Percentiles rank a stretch among this genome's conserved stretches.
These are phyloP conservation scores for Mallotus villosus DNA, from an alignment of 2,797 vertebrate species.

Conservation along the genomic window DNA sequence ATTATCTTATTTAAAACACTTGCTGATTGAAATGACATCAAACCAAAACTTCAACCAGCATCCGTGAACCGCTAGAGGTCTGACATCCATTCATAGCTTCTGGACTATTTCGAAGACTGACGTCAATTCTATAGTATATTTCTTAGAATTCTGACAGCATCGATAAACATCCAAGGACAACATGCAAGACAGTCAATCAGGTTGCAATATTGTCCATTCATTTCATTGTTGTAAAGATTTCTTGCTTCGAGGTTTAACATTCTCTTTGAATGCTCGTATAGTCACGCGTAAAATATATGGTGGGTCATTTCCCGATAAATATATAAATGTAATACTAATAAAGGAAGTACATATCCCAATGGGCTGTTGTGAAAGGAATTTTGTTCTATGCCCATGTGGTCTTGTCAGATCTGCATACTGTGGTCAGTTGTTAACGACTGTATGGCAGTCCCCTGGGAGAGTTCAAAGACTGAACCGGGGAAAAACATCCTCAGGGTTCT, in stretches of 20 bases:
- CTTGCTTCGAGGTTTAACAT: not conserved
- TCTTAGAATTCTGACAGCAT: conserved; percentile 47
- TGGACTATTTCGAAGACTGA: too few species aligned
- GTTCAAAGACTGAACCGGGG: conserved; percentile 58
- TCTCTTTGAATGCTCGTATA: not conserved
- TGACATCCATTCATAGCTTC: too few species aligned
- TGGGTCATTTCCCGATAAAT: not conserved
- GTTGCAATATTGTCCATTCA: not conserved
- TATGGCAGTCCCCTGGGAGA: conserved; percentile 61
- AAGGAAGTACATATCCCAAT: conserved; percentile 25
- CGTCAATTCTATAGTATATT: too few species aligned
- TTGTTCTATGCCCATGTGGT: conserved; percentile 54
- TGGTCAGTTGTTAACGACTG: conserved; percentile 72
- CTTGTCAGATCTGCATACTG: conserved; percentile 60
- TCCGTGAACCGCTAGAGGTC: too few species aligned
- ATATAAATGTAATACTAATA: not conserved
- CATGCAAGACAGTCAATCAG: not conserved
- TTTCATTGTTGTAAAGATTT: not conserved
- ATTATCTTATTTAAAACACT: conserved; percentile 26
- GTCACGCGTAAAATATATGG: not conserved
- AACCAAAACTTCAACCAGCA: too few species aligned
- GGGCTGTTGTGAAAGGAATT: not conserved
- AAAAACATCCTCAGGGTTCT: conserved; percentile 70
- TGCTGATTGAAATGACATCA: too few species aligned
- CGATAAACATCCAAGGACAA: conserved; percentile 55